A percentile compares a stretch with the other conserved stretches of the same genome.
These are phyloP conservation scores for Ryuthela nishihirai DNA, from an alignment of 2,888 invertebrate species.

Conservation along the genomic window DNA sequence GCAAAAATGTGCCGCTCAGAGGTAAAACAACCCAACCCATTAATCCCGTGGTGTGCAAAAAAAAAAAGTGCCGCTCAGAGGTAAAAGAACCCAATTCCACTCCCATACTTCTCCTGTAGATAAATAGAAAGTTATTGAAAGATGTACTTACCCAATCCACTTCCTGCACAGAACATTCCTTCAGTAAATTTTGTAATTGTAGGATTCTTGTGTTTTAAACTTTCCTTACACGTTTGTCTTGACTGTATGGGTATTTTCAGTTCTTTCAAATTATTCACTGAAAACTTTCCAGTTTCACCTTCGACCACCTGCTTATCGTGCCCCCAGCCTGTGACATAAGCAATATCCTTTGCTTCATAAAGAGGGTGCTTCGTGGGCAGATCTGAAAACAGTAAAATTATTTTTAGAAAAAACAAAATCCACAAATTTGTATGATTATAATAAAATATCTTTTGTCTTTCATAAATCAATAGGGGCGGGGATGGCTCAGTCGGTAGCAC, in stretches of 20 bases:
- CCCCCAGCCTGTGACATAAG: slow-evolving; percentile 29
- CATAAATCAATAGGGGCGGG: too few species aligned
- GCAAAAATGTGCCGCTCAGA: too few species aligned
- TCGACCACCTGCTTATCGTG: slow-evolving; percentile 1
- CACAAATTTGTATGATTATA: background rate
- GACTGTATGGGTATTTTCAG: slow-evolving; percentile 17
- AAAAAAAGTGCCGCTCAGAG: too few species aligned
- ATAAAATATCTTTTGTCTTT: background rate
- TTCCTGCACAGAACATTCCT: slow-evolving; percentile 33
- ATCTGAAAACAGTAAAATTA: slow-evolving; percentile 6
- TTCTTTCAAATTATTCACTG: slow-evolving; percentile 11
- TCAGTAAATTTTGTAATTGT: slow-evolving; percentile 7
- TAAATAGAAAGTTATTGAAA: too few species aligned
- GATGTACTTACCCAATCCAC: slow-evolving; percentile 11
- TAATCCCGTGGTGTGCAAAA: too few species aligned
- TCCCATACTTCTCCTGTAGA: too few species aligned
- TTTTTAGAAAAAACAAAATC: background rate
- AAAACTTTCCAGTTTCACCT: background rate
- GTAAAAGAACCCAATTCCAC: too few species aligned
- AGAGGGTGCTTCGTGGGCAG: slow-evolving; percentile 1
- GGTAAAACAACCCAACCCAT: too few species aligned
- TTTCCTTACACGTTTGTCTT: slow-evolving; percentile 3
- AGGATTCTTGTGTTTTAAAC: background rate
- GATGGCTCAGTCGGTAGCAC: too few species aligned
- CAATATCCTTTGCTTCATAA: slow-evolving; percentile 7